Conservation (phyloP, 2,888 invertebrate genomes). For the Dryobotodes eremita region DNA sequence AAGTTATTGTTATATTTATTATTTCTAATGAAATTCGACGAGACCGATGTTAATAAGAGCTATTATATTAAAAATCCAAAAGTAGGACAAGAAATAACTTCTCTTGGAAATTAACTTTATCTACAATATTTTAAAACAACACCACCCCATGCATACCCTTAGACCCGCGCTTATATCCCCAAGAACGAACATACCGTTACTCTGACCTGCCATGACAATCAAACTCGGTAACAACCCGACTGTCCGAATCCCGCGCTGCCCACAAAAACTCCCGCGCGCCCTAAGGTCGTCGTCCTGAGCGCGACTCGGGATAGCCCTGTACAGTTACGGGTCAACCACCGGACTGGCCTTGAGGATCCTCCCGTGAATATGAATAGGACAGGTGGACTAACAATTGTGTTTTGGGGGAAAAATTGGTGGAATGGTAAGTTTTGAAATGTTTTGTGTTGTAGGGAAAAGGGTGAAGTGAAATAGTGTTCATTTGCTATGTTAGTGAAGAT, state of each 20-base stretch:
- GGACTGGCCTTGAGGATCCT: conserved; percentile 68
- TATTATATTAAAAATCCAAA: background rate
- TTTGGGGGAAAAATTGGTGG: conserved; percentile 14
- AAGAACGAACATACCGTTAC: conserved; percentile 15
- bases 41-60: background rate
- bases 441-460: background rate
- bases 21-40: no score
- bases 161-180: background rate
- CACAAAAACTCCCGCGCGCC: conserved; percentile 52
- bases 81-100: background rate
- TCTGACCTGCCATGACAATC: conserved; percentile 16
- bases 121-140: background rate
- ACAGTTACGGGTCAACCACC: conserved; percentile 70
- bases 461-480: background rate
- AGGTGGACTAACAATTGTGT: conserved; percentile 56
- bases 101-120: background rate
- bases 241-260: conserved; percentile 53
- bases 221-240: conserved; percentile 10
- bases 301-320: conserved; percentile 68
- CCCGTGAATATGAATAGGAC: conserved; percentile 68
- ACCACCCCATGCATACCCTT: background rate
- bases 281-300: conserved; percentile 62
- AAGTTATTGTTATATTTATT: background rate
- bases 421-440: background rate
- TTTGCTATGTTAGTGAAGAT: background rate